Conservation (phyloP, 1,140 invertebrate species). For the Aphelenchoides fujianensis region DNA sequence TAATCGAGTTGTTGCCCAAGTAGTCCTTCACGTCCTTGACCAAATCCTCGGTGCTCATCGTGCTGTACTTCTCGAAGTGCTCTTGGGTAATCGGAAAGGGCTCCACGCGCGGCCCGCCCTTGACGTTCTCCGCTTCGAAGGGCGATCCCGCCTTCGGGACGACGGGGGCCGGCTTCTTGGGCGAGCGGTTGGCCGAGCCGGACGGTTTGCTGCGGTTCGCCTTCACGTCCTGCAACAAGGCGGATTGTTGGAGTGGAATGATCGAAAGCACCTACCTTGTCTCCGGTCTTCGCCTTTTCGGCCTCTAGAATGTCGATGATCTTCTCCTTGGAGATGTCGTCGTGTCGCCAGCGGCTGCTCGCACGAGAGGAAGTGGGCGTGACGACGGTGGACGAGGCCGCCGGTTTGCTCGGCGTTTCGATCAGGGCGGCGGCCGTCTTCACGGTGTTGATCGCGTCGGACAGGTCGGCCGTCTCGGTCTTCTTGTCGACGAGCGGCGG, state of each 20-base stretch:
- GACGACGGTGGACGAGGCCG: not conserved
- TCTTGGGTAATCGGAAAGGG: constrained; percentile 96
- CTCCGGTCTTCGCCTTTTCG: constrained; percentile 86
- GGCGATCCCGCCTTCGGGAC: not conserved
- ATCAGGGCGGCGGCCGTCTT: not conserved
- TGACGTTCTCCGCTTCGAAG: constrained; percentile 65
- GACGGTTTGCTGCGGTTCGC: not conserved
- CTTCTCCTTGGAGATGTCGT: constrained; percentile 93
- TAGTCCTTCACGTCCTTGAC: constrained; percentile 74
- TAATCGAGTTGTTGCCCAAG: constrained; percentile 94
- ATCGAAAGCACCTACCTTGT: constrained; percentile 51
- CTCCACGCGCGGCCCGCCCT: constrained; percentile 77
- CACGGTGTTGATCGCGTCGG: constrained; percentile 1
- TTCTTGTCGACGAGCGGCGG: constrained; percentile 16
- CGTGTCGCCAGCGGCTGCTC: constrained; percentile 76
- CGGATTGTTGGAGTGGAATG: not conserved
- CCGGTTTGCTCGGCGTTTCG: not conserved
- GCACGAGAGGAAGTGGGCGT: constrained; percentile 62
- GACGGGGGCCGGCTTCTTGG: not conserved
- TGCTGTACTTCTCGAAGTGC: constrained; percentile 96
- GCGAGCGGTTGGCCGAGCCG: not conserved
- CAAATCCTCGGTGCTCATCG: constrained; percentile 95
- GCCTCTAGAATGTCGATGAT: constrained; percentile 94
- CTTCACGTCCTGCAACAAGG: constrained; percentile 1
- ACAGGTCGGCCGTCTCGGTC: not conserved